These are phyloP conservation scores for Drosophila ustulata DNA, from an alignment of 2,888 invertebrate species.

Conservation along the genomic window DNA sequence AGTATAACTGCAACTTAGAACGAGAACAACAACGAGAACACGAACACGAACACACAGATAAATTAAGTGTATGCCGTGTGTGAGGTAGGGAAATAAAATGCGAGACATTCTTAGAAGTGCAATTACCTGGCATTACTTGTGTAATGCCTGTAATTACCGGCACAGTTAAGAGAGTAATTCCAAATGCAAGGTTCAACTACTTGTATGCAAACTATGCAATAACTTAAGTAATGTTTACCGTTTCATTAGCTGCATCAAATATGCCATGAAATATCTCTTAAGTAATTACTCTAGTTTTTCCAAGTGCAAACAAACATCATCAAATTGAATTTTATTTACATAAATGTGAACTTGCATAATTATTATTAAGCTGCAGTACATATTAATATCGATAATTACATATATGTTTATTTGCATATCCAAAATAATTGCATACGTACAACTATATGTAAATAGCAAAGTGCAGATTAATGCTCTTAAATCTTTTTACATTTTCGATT, in stretches of 20 bases:
- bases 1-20: conserved; percentile 39
- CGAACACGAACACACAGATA: background rate
- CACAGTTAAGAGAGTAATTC: background rate
- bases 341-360: too few species aligned
- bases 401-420: too few species aligned
- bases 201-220: background rate
- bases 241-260: background rate
- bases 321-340: too few species aligned
- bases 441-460: too few species aligned
- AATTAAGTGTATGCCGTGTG: background rate
- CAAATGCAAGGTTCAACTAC: background rate
- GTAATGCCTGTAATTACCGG: conserved; percentile 8
- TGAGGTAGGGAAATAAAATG: conserved; percentile 2
- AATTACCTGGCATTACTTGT: conserved; percentile 7
- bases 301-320: background rate
- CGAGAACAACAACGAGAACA: background rate
- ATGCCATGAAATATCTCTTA: background rate
- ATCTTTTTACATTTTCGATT: too few species aligned
- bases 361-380: too few species aligned
- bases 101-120: background rate
- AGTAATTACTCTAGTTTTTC: background rate
- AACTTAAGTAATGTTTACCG: background rate
- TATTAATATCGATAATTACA: too few species aligned
- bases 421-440: too few species aligned
- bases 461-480: too few species aligned